Evolutionary conservation across 2,797 vertebrate genomes (phyloP).

Genomic region (Aratinga solstitialis): DNA sequence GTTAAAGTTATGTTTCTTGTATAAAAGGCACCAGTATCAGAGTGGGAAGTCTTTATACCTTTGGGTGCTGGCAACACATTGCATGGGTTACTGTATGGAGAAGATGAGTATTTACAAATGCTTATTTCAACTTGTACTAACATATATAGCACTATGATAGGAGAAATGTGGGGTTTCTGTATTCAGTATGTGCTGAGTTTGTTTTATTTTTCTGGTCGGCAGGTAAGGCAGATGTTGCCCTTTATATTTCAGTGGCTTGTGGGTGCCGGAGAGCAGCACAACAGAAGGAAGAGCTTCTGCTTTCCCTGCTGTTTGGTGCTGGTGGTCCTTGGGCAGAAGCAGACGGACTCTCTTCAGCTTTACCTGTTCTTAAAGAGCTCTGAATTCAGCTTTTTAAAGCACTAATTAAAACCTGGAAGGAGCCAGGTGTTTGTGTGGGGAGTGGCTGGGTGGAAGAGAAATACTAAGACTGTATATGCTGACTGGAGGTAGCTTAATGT

Average conservation of each 20-base stretch:
- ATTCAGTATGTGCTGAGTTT: background rate
- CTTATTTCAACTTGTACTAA: conserved; percentile 6
- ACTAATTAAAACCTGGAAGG: background rate
- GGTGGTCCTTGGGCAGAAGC: background rate
- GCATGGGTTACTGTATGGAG: background rate
- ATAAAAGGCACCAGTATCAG: background rate
- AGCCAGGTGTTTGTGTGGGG: background rate
- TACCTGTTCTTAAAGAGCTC: conserved; percentile 1
- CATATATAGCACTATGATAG: background rate
- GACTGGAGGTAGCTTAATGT: background rate
- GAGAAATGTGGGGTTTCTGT: conserved; percentile 8
- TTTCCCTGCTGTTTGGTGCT: background rate
- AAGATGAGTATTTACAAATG: conserved; percentile 28
- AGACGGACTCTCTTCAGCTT: conserved; percentile 12
- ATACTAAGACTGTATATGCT: background rate
- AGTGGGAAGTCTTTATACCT: background rate
- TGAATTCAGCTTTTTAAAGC: background rate
- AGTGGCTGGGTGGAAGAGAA: background rate
- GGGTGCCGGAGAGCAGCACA: background rate
- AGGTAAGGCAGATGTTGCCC: conserved; percentile 26
- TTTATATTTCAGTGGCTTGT: conserved; percentile 1
- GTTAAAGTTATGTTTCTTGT: background rate
- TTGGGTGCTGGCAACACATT: background rate
- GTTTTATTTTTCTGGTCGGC: background rate
- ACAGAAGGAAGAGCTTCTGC: conserved; percentile 32